These are phyloP conservation scores for Eupithecia exiguata DNA, from an alignment of 2,888 invertebrate genomes.

Conservation along the genomic window DNA sequence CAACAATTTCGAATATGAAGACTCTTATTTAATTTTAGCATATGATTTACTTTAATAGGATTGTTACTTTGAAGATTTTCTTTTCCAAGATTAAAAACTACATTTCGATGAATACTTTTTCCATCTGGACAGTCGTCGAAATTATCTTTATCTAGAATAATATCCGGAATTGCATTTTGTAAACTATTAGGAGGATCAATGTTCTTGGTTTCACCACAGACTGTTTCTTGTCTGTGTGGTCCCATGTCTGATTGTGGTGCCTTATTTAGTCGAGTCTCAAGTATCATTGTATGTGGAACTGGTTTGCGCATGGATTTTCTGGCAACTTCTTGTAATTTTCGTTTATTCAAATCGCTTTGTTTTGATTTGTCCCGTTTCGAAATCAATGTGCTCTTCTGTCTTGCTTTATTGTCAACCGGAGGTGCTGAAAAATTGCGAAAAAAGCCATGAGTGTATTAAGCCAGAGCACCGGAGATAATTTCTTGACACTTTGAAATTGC, in stretches of 20 bases:
- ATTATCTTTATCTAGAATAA: not conserved
- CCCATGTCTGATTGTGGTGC: not conserved
- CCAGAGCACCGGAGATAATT: not conserved
- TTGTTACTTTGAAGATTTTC: not conserved
- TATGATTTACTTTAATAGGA: not conserved
- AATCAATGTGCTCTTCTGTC: conserved; percentile 45
- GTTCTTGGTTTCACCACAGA: not conserved
- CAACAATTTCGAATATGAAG: not conserved
- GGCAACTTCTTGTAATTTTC: not conserved
- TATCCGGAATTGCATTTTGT: not conserved
- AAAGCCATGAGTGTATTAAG: conserved; percentile 50
- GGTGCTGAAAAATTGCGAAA: conserved; percentile 62
- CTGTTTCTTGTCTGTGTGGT: not conserved
- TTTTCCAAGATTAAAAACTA: not conserved
- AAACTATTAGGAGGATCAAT: not conserved
- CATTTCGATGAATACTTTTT: not conserved
- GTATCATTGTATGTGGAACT: not conserved
- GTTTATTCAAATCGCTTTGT: not conserved
- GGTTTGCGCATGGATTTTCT: not conserved
- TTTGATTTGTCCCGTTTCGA: conserved; percentile 36
- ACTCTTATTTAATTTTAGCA: not conserved
- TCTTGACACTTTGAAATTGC: not conserved
- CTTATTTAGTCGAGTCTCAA: not conserved
- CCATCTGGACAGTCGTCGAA: not conserved
- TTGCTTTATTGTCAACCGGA: conserved; percentile 39